Base-by-base conservation (phyloP, 2,113 vertebrate genomes). In the Halichoerus grypus region DNA sequence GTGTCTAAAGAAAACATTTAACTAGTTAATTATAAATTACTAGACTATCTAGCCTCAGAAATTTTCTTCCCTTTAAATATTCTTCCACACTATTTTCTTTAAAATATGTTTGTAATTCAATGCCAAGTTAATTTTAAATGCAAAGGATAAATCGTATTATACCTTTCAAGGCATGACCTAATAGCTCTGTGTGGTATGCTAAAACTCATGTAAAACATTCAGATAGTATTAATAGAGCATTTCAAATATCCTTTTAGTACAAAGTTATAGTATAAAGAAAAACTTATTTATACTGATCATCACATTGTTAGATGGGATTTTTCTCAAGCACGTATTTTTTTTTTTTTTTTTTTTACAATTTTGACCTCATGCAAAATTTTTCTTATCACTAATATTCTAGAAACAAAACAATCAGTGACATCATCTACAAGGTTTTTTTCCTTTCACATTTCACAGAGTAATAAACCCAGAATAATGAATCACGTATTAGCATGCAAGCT, bases 321-420 rank as follows among this genome's bases (percentile, higher is more conserved):
- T 95, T 71, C 51, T 92, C 19, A 77, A 95, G 31, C 39, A 84
- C 51, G 61, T 79, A 55, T 63, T 93, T 36, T 85, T 71, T 67
- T 92, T 42, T 46, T 14, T 46, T 85, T 14, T 46, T 85, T 49
- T 90, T 94, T 95, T 93, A 86, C 57, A 85, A 79, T 77, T 94
- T 92, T 81, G 88, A 95, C 49, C n/a, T 95, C 49, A 93, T 0
- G 0, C 80, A 89, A 83, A 97, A 94, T 93, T 96, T 93, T 95
- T 67, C 79, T 98, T 93, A 67, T 88, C 61, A 51, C 31, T 97
- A 65, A 97, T 31, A 53, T 16, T 86, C 36, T 42, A 65, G 91
- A 46, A 98, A 97, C 76, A 97, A 96, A 97, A 96, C 84, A 65
- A 96, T 96, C 94, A 95, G 90, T 95, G 42, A 98, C 72, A 94